Conservation (phyloP, 2,888 invertebrate species). For the Melieria crassipennis region DNA sequence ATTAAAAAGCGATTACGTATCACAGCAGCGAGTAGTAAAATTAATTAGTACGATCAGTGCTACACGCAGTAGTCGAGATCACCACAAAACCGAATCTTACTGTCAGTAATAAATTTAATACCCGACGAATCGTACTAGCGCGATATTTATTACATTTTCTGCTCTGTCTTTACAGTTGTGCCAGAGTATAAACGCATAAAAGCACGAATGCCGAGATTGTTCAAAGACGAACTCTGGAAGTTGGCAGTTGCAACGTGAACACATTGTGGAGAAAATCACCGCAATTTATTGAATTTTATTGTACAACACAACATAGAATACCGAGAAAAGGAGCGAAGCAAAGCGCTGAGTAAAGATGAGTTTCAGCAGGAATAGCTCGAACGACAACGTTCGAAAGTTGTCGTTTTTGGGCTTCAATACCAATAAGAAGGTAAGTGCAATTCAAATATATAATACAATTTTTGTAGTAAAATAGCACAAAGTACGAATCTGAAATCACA, state of each 20-base stretch:
- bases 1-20: too few relatives aligned
- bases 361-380: slow-evolving; percentile 62
- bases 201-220: slow-evolving; percentile 59
- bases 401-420: slow-evolving; percentile 79
- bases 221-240: slow-evolving; percentile 50
- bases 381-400: slow-evolving; percentile 73
- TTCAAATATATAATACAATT: background rate
- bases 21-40: too few relatives aligned
- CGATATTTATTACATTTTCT: background rate
- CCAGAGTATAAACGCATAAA: slow-evolving; percentile 4
- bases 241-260: slow-evolving; percentile 41
- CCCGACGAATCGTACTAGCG: background rate
- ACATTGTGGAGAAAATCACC: background rate
- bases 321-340: background rate
- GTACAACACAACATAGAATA: too few relatives aligned
- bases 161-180: slow-evolving; percentile 14
- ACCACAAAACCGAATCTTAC: too few relatives aligned
- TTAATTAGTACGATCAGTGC: too few relatives aligned
- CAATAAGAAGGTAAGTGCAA: slow-evolving; percentile 65
- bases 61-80: too few relatives aligned
- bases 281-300: too few relatives aligned
- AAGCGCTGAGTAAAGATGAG: slow-evolving; percentile 46
- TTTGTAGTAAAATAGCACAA: background rate
- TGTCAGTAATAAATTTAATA: background rate
- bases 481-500: too few relatives aligned